Evolutionary conservation across 2,797 vertebrate species (phyloP), one percentile per base, ranked within the genome.

Genomic region (Eleutherodactylus coqui): DNA sequence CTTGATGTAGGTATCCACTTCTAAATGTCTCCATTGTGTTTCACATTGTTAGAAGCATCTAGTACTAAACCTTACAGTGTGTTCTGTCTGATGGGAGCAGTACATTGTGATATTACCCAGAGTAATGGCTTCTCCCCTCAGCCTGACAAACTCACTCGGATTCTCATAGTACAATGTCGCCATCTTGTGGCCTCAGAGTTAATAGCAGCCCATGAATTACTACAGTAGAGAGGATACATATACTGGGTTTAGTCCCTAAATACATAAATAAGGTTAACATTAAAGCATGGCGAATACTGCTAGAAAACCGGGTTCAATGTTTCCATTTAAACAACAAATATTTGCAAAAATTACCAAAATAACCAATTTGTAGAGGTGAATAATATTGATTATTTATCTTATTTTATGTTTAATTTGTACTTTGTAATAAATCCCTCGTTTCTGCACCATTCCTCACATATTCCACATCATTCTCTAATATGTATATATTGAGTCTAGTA

Each of bases 131-230:
- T 49, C 6, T 53, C 32, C 53, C 16, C 19, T 21, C 75, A 34
- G 19, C 34, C 27, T 4, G 17, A 34, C 27, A 32, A 16, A 24
- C 47, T 4, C n/a, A 41, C 38, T 70, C 16, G 24, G 67, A 41
- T 73, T 13, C 43, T 36, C 29, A 27, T 79, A 89, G 85, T 91
- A 92, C 90, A 88, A 67, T 88, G 89, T 0, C 91, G 91, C 94
- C 94, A 92, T 87, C 94, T 92, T 86, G 90, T 91, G 93, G 92
- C 86, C 29, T 1, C 34, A 13, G 17, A 13, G n/a, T 45, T 87
- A 85, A 88, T 79, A 87, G 47, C 58, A 84, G 5, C 19, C 38
- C 45, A 11, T 79, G 10, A 9, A 21, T 16, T 43, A 24, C 29
- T 17, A 5, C 67, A 9, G 36, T 3, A 21, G 19, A 8, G 8